These are phyloP conservation scores for Oeneis ivallda DNA, from an alignment of 2,888 invertebrate genomes.

Conservation along the genomic window DNA sequence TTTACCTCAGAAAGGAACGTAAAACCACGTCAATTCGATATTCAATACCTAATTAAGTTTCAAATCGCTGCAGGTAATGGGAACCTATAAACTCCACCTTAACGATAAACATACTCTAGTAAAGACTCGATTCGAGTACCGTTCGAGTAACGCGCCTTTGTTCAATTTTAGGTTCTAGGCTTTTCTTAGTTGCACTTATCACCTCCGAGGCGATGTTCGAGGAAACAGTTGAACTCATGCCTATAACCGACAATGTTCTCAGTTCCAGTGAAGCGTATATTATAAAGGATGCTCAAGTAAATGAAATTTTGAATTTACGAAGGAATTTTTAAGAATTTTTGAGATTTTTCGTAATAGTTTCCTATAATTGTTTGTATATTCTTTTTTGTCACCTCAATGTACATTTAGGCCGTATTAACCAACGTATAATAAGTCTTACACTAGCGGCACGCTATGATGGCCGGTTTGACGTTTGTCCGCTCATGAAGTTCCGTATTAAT, in stretches of 20 bases:
- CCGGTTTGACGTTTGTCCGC: no score
- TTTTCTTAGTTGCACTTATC: slow-evolving; percentile 17
- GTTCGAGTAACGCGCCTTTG: slow-evolving; percentile 20
- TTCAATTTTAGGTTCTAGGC: slow-evolving; percentile 25
- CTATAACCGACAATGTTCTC: slow-evolving; percentile 1
- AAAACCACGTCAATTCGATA: no score
- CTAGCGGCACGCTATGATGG: no score
- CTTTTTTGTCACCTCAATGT: no score
- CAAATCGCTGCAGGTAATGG: neutral
- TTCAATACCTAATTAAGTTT: neutral
- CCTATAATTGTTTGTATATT: no score
- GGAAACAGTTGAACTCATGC: slow-evolving; percentile 13
- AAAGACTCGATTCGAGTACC: slow-evolving; percentile 13
- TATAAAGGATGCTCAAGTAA: neutral
- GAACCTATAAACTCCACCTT: neutral
- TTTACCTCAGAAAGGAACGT: no score
- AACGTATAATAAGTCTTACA: no score
- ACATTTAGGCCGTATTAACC: no score
- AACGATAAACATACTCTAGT: slow-evolving; percentile 4
- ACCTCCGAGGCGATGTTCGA: slow-evolving; percentile 15
- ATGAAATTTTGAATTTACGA: neutral
- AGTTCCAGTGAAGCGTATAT: neutral
- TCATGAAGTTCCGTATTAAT: no score
- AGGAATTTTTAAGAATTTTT: no score
- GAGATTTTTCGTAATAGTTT: no score